phyloP scores from a whole-genome alignment of 2,797 vertebrate genomes.

The Hippocampus kuda region DNA sequence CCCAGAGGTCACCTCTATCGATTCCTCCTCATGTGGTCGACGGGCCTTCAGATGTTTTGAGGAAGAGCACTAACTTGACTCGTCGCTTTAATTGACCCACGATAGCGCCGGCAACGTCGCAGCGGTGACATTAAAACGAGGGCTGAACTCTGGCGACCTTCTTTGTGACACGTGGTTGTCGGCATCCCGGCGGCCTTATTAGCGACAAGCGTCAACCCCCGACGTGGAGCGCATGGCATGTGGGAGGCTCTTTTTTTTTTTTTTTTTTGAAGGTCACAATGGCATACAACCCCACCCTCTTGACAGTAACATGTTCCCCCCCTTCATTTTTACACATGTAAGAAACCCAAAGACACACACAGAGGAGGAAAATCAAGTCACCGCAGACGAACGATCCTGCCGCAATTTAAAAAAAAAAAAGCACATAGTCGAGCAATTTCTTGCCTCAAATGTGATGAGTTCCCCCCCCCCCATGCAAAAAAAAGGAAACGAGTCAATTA shows the following conservation, averaged over 20 bases:
- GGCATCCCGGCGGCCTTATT: slow-evolving; percentile 49
- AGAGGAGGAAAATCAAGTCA: slow-evolving; percentile 35
- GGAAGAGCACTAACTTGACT: slow-evolving; percentile 22
- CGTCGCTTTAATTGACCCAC: slow-evolving; percentile 42
- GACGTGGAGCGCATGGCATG: slow-evolving; percentile 17
- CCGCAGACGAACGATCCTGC: slow-evolving; percentile 47
- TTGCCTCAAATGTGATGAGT: background rate
- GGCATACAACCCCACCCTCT: slow-evolving; percentile 18
- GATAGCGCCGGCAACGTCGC: slow-evolving; percentile 20
- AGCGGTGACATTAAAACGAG: slow-evolving; percentile 43
- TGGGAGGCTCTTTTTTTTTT: slow-evolving; percentile 38
- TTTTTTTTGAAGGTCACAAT: slow-evolving; percentile 39
- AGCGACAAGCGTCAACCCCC: slow-evolving; percentile 20
- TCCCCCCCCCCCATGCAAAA: background rate
- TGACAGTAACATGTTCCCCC: slow-evolving; percentile 36
- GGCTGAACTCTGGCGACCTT: slow-evolving; percentile 53
- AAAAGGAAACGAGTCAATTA: slow-evolving; percentile 26
- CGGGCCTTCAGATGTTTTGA: slow-evolving; percentile 45
- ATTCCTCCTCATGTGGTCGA: slow-evolving; percentile 15
- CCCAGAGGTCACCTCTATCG: slow-evolving; percentile 44
- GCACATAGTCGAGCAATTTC: background rate
- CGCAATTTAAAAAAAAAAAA: slow-evolving; percentile 39
- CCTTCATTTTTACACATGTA: slow-evolving; percentile 14
- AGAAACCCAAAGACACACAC: slow-evolving; percentile 6
- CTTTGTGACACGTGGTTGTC: slow-evolving; percentile 42